A percentile compares a stretch with the other conserved stretches of the same genome.
These are phyloP conservation scores for Leucoma salicis DNA, from an alignment of 2,888 invertebrate genomes.

Conservation along the genomic window DNA sequence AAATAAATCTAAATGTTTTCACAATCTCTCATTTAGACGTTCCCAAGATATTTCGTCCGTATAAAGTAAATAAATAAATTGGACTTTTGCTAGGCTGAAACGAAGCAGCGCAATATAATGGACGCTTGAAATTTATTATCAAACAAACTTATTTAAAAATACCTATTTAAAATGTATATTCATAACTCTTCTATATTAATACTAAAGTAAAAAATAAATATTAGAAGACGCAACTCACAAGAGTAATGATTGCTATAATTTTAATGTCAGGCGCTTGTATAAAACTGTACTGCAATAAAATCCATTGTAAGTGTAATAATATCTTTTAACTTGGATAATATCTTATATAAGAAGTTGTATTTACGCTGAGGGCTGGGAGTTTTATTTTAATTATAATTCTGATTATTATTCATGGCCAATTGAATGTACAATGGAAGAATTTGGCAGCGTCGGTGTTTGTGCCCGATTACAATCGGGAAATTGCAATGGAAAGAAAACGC, in stretches of 20 bases:
- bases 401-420: neutral
- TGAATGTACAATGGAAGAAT: neutral
- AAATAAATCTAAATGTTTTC: slow-evolving; percentile 34
- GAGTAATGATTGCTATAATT: slow-evolving; percentile 26
- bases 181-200: neutral
- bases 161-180: neutral
- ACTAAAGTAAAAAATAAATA: slow-evolving; percentile 6
- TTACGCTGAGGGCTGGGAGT: no score
- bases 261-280: slow-evolving; percentile 29
- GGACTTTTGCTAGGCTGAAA: slow-evolving; percentile 1
- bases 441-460: neutral
- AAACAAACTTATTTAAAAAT: neutral
- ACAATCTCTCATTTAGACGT: slow-evolving; percentile 25
- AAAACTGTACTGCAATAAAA: slow-evolving; percentile 14
- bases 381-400: neutral
- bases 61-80: slow-evolving; percentile 13
- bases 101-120: neutral
- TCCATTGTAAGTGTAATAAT: slow-evolving; percentile 7
- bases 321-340: neutral
- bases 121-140: neutral
- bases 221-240: slow-evolving; percentile 21
- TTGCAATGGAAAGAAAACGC: neutral
- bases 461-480: neutral
- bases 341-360: neutral
- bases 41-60: slow-evolving; percentile 15